These are phyloP conservation scores for Crypturellus undulatus DNA, from an alignment of 2,113 vertebrate species.

Conservation along the genomic window DNA sequence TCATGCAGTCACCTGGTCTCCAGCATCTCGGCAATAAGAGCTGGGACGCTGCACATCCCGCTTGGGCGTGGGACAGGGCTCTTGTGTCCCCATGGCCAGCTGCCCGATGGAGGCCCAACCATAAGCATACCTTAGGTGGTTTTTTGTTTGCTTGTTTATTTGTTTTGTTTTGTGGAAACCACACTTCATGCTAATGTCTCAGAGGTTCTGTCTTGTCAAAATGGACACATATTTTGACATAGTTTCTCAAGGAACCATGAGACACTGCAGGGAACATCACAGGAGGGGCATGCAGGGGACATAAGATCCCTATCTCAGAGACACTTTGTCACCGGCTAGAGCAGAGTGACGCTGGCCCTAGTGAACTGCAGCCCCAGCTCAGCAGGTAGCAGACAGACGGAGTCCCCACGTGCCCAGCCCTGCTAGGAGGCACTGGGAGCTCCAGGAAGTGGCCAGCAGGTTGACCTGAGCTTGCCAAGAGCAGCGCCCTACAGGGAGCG, in stretches of 20 bases:
- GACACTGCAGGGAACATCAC: too few species aligned
- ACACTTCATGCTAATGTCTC: neutral
- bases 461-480: neutral
- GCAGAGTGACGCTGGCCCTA: neutral
- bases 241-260: neutral
- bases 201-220: neutral
- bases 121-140: neutral
- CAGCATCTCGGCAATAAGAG: neutral
- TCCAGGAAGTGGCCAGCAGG: neutral
- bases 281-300: too few species aligned
- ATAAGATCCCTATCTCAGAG: too few species aligned
- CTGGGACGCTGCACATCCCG: neutral
- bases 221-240: neutral
- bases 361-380: neutral
- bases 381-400: neutral
- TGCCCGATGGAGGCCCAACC: neutral
- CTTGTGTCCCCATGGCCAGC: neutral
- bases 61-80: neutral
- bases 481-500: neutral
- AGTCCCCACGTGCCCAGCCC: neutral
- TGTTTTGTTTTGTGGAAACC: too few species aligned
- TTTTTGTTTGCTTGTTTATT: neutral
- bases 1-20: neutral
- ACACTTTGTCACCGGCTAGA: too few species aligned
- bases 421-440: neutral